Conservation (phyloP, 1,140 invertebrate genomes). For the Dendroctonus ponderosae region DNA sequence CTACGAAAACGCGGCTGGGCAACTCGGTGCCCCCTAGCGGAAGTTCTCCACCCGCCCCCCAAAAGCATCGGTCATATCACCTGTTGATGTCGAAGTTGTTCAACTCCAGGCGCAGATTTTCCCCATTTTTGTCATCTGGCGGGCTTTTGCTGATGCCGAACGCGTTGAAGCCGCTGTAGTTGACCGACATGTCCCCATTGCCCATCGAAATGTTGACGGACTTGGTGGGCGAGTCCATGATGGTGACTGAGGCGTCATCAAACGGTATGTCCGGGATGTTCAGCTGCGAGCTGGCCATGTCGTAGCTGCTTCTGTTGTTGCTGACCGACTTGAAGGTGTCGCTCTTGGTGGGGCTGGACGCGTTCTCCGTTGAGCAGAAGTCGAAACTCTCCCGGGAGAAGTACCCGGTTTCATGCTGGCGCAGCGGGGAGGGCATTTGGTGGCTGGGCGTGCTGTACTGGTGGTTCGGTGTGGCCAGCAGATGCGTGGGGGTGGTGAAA, state of each 20-base stretch:
- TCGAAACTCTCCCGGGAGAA: slow-evolving; percentile 33
- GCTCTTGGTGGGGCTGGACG: slow-evolving; percentile 33
- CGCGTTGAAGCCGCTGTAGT: slow-evolving; percentile 28
- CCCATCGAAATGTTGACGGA: slow-evolving; percentile 22
- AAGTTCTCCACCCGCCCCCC: background rate
- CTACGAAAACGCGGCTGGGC: no score
- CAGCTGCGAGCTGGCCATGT: slow-evolving; percentile 38
- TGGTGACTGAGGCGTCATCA: slow-evolving; percentile 29
- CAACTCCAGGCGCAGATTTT: slow-evolving; percentile 38
- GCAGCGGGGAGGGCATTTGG: slow-evolving; percentile 9
- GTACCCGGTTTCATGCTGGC: slow-evolving; percentile 26
- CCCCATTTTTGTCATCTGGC: slow-evolving; percentile 28
- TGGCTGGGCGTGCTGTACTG: slow-evolving; percentile 13
- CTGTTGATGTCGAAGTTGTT: slow-evolving; percentile 40
- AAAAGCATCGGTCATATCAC: slow-evolving; percentile 31
- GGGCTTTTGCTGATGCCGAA: slow-evolving; percentile 39
- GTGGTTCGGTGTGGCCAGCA: slow-evolving; percentile 11
- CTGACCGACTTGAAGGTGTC: slow-evolving; percentile 40
- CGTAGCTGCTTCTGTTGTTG: slow-evolving; percentile 37
- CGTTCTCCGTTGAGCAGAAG: slow-evolving; percentile 39
- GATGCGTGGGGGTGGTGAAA: slow-evolving; percentile 24
- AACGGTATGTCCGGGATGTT: slow-evolving; percentile 43
- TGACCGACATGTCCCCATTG: background rate
- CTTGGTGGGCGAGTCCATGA: slow-evolving; percentile 1
- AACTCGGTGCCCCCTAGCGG: background rate